These are phyloP conservation scores for Lytechinus variegatus DNA, from an alignment of 35 echinoderm and acorn worm species.

Conservation along the genomic window DNA sequence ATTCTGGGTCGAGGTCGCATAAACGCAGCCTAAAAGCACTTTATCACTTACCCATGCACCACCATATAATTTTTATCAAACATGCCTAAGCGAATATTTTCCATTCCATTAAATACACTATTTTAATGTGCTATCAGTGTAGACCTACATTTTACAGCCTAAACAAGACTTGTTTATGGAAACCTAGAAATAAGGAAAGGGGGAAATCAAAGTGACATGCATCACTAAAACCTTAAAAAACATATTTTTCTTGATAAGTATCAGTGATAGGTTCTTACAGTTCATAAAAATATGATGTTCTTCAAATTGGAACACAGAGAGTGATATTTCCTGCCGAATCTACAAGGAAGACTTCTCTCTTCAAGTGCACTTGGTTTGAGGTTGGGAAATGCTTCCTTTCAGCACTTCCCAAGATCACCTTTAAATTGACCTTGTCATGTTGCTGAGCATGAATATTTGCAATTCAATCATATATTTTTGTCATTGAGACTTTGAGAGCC, in stretches of 20 bases:
- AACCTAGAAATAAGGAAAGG: not conserved
- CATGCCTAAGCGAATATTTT: no score
- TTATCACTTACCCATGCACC: no score
- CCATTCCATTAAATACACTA: no score
- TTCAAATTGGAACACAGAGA: not conserved
- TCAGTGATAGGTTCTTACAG: not conserved
- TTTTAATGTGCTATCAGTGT: no score
- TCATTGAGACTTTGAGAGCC: no score
- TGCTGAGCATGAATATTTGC: constrained; percentile 1
- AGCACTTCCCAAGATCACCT: not conserved
- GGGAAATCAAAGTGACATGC: not conserved
- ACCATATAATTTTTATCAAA: no score
- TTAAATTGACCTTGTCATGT: not conserved
- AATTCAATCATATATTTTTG: not conserved
- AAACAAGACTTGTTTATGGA: no score
- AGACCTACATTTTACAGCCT: no score
- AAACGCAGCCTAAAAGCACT: no score
- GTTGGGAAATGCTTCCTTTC: not conserved
- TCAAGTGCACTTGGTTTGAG: not conserved
- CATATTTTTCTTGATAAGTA: not conserved
- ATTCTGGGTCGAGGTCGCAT: no score
- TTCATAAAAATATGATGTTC: not conserved
- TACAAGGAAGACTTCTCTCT: not conserved
- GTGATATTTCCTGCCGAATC: not conserved
- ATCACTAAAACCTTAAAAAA: not conserved